These are phyloP conservation scores for Volucella inanis DNA, from an alignment of 2,888 invertebrate species.

Conservation along the genomic window DNA sequence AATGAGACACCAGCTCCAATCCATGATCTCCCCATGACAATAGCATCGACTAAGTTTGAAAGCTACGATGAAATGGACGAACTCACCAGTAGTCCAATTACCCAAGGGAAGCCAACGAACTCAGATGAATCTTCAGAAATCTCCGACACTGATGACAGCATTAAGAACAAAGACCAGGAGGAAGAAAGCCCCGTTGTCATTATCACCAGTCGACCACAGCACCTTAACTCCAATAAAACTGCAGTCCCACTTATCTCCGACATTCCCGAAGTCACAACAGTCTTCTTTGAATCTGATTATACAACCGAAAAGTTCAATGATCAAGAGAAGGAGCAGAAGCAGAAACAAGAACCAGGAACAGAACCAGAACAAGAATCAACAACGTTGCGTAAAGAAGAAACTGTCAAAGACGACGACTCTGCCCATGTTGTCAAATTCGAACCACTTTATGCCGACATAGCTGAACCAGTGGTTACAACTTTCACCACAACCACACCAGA, in stretches of 20 bases:
- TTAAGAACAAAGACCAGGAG: conserved; percentile 69
- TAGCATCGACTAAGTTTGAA: conserved; percentile 62
- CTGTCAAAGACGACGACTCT: conserved; percentile 12
- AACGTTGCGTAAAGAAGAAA: conserved; percentile 28
- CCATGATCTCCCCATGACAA: conserved; percentile 31
- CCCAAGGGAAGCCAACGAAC: conserved; percentile 18
- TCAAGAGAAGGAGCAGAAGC: conserved; percentile 72
- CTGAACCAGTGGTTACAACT: conserved; percentile 78
- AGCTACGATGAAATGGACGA: conserved; percentile 74
- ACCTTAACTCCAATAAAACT: conserved; percentile 68
- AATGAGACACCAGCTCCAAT: conserved; percentile 42
- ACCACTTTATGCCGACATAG: conserved; percentile 78
- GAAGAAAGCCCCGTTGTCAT: conserved; percentile 76
- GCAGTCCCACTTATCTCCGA: conserved; percentile 1
- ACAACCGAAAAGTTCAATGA: conserved; percentile 75
- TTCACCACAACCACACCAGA: conserved; percentile 75
- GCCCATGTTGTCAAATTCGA: conserved; percentile 78
- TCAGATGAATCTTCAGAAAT: conserved; percentile 72
- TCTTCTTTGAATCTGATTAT: conserved; percentile 64
- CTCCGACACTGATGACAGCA: conserved; percentile 62
- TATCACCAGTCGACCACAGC: conserved; percentile 77
- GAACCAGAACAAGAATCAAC: conserved; percentile 51
- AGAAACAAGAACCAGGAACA: conserved; percentile 76
- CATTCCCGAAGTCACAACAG: conserved; percentile 30
- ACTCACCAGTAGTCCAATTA: conserved; percentile 51